Base-by-base conservation (phyloP, 2,113 vertebrate species). In the Lutjanus erythropterus region DNA sequence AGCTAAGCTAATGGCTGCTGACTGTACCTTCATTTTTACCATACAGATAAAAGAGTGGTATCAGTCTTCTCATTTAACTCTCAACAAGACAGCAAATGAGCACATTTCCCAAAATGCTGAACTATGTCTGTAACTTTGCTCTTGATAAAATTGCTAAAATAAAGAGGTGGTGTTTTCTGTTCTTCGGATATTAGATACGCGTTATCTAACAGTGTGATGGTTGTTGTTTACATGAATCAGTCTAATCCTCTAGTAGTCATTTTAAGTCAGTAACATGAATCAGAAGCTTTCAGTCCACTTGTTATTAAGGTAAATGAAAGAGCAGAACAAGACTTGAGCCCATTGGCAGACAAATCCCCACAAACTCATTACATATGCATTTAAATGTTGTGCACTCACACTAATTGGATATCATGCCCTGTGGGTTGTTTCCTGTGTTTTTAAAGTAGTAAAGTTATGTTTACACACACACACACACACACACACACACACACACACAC, bases 351-450 rank as follows among this genome's bases (percentile, higher is more conserved):
- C 27, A 50, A 64, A 75, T 66, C 29, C 71, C 27, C 69, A 60
- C 56, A 64, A 49, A 71, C 29, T 62, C 66, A 84, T 59, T 68
- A 31, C 58, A 79, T 66, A 74, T 66, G 16, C 62, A 84, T 85
- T 70, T 59, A 27, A 77, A 79, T 70, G 75, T 58, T 80, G 53
- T 68, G 53, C 64, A 83, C 59, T 71, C 72, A 56, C 69, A 37
- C 77, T 86, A 87, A 85, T 87, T 81, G 77, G 66, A 86, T 73
- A 74, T 84, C 15, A 86, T 75, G 83, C 74, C 87, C 84, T 86
- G 58, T 71, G 75, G 88, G 65, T 74, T 78, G 77, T 88, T 89
- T 91, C 84, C 85, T 89, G 64, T 80, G 52, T 87, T 85, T 86
- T 86, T 49, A 55, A 77, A 56, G 56, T 58, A 72, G 75, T 83